Evolutionary conservation across 2,113 vertebrate species (phyloP).

Genomic region (Pseudolaguvia tuberculata): DNA sequence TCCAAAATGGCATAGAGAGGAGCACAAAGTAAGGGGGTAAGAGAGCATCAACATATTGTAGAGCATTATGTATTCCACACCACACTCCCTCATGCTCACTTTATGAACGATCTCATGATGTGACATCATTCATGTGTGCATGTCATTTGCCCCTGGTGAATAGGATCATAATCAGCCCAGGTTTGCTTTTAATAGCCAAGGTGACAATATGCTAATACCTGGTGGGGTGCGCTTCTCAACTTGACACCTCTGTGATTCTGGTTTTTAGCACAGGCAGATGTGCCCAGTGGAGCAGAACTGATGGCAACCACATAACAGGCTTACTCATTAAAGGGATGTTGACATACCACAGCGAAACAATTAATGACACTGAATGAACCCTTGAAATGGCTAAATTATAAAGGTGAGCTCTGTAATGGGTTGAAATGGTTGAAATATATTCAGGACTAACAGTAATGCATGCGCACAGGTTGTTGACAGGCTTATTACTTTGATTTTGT

Average conservation of each 20-base stretch:
- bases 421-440: constrained; percentile 26
- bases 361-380: constrained; percentile 64
- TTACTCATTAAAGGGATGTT: constrained; percentile 70
- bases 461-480: constrained; percentile 40
- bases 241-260: constrained; percentile 68
- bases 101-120: constrained; percentile 58
- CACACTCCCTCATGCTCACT: constrained; percentile 49
- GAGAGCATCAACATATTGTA: constrained; percentile 1
- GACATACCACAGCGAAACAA: constrained; percentile 66
- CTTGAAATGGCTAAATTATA: constrained; percentile 56
- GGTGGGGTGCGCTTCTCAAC: constrained; percentile 47
- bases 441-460: constrained; percentile 38
- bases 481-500: constrained; percentile 33
- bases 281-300: constrained; percentile 65
- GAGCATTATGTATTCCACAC: constrained; percentile 51
- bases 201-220: constrained; percentile 65
- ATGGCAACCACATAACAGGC: constrained; percentile 55
- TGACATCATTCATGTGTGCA: constrained; percentile 64
- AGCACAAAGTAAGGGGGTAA: constrained; percentile 21
- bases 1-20: constrained; percentile 2
- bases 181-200: constrained; percentile 70
- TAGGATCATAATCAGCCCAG: constrained; percentile 66
- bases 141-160: constrained; percentile 62
- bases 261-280: constrained; percentile 68
- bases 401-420: constrained; percentile 41